These are phyloP conservation scores for Heliocidaris erythrogramma DNA, from an alignment of 35 echinoderm and acorn worm species.

Conservation along the genomic window DNA sequence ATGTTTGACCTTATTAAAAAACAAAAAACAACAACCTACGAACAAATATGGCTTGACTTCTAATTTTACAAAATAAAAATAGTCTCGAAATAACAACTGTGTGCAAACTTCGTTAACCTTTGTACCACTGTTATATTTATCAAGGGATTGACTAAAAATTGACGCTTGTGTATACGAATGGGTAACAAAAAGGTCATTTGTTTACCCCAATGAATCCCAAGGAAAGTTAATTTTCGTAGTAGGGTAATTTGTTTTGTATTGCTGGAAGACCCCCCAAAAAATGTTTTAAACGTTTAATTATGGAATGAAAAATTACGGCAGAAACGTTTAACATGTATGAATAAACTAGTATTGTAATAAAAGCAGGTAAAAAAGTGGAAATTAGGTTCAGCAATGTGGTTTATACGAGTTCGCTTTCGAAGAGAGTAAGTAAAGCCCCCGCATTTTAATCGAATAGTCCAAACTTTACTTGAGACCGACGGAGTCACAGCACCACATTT, in stretches of 20 bases:
- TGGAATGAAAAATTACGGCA: neutral
- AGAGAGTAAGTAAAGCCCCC: neutral
- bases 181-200: conserved; percentile 17
- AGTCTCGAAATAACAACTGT: neutral
- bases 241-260: neutral
- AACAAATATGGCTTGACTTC: no score
- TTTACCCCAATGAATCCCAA: neutral
- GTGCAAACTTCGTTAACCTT: neutral
- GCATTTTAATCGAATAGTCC: neutral
- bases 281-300: neutral
- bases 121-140: neutral
- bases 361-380: no score
- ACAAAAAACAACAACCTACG: no score
- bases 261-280: neutral
- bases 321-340: neutral
- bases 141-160: conserved; percentile 3
- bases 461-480: neutral
- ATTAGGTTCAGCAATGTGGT: no score
- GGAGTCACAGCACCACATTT: neutral
- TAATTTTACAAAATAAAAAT: no score
- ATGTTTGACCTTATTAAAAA: no score
- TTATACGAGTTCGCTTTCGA: neutral
- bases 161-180: neutral
- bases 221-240: neutral
- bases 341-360: neutral